Conservation (phyloP, 2,113 vertebrate species). For the Hemicordylus capensis region DNA sequence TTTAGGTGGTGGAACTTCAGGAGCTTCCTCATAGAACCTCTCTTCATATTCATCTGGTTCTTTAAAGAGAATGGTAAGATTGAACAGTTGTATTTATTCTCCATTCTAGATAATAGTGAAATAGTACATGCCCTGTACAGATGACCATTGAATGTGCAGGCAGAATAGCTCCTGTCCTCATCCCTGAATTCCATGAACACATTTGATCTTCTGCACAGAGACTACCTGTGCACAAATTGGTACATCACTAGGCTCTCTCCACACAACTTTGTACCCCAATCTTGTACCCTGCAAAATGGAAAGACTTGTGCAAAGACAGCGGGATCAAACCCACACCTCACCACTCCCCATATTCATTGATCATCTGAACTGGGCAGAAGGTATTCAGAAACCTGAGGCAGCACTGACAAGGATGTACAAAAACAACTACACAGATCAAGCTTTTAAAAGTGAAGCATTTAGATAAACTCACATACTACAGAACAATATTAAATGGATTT, state of each 20-base stretch:
- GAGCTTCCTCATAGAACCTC: constrained; percentile 69
- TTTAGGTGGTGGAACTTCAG: constrained; percentile 70
- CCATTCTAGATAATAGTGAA: background rate
- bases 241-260: background rate
- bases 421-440: background rate
- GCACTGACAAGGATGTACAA: background rate
- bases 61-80: constrained; percentile 71
- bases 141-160: background rate
- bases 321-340: background rate
- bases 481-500: background rate
- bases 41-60: constrained; percentile 73
- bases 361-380: background rate
- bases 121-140: background rate
- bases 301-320: background rate
- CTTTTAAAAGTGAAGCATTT: background rate
- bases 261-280: background rate
- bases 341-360: background rate
- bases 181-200: background rate
- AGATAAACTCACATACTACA: background rate
- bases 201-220: background rate
- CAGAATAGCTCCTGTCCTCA: background rate
- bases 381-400: background rate
- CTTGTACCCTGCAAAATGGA: background rate
- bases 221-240: background rate
- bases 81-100: constrained; percentile 30